Base-by-base conservation (phyloP, 1,140 invertebrate species). In the Gonioctena quinquepunctata region DNA sequence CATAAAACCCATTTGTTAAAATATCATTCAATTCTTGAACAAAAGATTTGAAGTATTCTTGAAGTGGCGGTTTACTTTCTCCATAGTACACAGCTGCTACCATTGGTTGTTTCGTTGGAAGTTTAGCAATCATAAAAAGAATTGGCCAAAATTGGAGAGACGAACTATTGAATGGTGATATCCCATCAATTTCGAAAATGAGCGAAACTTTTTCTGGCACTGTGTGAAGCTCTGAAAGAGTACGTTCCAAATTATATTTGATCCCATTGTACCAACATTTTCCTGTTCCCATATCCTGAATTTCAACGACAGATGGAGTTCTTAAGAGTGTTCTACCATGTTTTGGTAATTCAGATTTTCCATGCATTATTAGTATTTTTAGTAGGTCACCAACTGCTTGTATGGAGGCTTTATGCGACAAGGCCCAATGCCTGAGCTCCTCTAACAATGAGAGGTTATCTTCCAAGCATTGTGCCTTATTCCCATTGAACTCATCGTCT, bases 261-360 rank as follows among this genome's bases (percentile, higher is more conserved):
- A 54, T 54, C 18, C 50, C 50, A 54, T 54, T 8, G 18, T 54
- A 54, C 50, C 50, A 54, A 54, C 6, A 54, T 54, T 54, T 54
- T 54, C 50, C 50, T 54, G 50, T 13, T 54, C 50, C 50, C 50
- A 54, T 54, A 13, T 54, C 8, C 8, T 54, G 18, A 54, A 54
- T 8, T 54, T 54, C n/a, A n/a, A n/a, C n/a, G n/a, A n/a, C n/a
- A n/a, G n/a, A n/a, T n/a, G n/a, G n/a, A n/a, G n/a, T n/a, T n/a
- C n/a, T n/a, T n/a, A n/a, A n/a, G n/a, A n/a, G n/a, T n/a, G n/a
- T n/a, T n/a, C n/a, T n/a, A n/a, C n/a, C n/a, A n/a, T n/a, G n/a
- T n/a, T n/a, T n/a, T n/a, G n/a, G n/a, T n/a, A n/a, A n/a, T n/a
- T n/a, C n/a, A n/a, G n/a, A n/a, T n/a, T n/a, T n/a, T n/a, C n/a